Base-by-base conservation (phyloP, 2,113 vertebrate species). In the Sitta europaea region DNA sequence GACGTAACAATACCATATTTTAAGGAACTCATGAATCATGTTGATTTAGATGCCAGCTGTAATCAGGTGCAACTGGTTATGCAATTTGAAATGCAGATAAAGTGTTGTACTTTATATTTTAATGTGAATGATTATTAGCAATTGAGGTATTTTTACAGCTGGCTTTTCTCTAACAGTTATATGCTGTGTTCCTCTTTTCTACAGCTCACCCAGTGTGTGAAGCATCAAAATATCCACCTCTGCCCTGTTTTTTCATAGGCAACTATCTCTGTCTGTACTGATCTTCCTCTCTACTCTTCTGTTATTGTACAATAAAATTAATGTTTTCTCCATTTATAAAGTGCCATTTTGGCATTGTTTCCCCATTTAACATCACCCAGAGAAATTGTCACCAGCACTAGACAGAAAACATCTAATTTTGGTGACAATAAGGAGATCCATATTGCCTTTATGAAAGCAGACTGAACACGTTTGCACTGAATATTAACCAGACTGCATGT, bases 291-390 rank as follows among this genome's bases (percentile, higher is more conserved):
- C n/a, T 6, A 8, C 9, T 71, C 8, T 85, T 88, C n/a, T 63
- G 6, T 7, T 71, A 22, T 16, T 0, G 0, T 13, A 63, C 12
- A 14, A 29, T 2, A 83, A 21, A 71, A 55, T 51, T 38, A 55
- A 33, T 12, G 7, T 11, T 78, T 82, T 90, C 22, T 63, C 4
- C 5, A 43, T 57, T 72, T 79, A 38, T 38, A 88, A 68, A 67
- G 12, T 25, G 25, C 2, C 15, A 19, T 38, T 75, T 86, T 86
- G 67, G 9, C n/a, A 75, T 28, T n/a, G 2, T 24, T 82, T 88
- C 48, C 10, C 9, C 5, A 20, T 83, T 80, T 83, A 40, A 78
- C 31, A 72, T 48, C 25, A 31, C 5, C 12, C 36, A 22, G 17
- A 76, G 27, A 75, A 85, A 55, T 38, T 59, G 8, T 4, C 33